Conservation (phyloP, 2,797 vertebrate genomes). For the Babyrousa celebensis region DNA sequence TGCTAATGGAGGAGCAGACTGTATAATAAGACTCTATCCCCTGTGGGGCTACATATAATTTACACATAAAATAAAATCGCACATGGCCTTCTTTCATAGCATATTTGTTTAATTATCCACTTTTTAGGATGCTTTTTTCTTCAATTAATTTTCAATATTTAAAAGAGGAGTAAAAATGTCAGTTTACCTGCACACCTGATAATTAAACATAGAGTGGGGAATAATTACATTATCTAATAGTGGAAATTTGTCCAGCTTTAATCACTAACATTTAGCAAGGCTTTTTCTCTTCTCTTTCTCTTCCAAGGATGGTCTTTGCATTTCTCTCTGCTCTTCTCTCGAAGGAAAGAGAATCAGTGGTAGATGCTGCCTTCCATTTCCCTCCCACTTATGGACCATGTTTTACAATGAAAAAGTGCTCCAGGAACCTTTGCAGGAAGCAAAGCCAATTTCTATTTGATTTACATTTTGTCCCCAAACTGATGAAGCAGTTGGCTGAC, state of each 20-base stretch:
- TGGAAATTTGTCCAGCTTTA: conserved; percentile 88
- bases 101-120: conserved; percentile 93
- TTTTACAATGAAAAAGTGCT: neutral
- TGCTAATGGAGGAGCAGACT: conserved; percentile 90
- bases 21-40: conserved; percentile 90
- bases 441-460: neutral
- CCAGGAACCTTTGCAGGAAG: neutral
- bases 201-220: conserved; percentile 91
- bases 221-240: conserved; percentile 90
- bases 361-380: neutral
- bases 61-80: conserved; percentile 93
- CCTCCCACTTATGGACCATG: neutral
- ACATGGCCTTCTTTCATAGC: conserved; percentile 90
- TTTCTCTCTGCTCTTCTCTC: conserved; percentile 27
- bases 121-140: conserved; percentile 89
- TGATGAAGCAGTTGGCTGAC: neutral
- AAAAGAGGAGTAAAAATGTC: conserved; percentile 90
- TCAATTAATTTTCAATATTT: conserved; percentile 93
- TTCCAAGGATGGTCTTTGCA: neutral
- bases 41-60: conserved; percentile 92
- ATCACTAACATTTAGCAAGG: conserved; percentile 81
- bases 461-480: neutral
- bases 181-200: conserved; percentile 91
- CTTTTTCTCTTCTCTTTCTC: conserved; percentile 76
- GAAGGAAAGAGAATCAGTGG: conserved; percentile 2